Percentiles rank a stretch among this genome's conserved stretches.
phyloP scores from a whole-genome alignment of 2,113 vertebrate species.

The Galeopterus variegatus region DNA sequence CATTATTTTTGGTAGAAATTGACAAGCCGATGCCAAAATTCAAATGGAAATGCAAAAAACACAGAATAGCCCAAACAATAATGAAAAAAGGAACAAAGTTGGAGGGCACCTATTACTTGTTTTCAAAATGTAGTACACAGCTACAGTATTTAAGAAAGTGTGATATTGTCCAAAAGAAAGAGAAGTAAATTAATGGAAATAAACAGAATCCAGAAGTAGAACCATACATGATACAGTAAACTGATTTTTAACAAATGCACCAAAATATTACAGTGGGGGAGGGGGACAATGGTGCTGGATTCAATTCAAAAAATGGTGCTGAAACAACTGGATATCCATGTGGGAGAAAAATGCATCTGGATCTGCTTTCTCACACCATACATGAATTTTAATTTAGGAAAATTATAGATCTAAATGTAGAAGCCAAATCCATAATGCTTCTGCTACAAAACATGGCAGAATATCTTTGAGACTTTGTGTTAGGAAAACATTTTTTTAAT shows the following conservation, averaged over 20 bases:
- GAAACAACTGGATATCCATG: not conserved
- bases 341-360: not conserved
- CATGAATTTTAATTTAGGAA: not conserved
- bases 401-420: not conserved
- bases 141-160: not conserved
- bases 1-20: not conserved
- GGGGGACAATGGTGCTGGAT: not conserved
- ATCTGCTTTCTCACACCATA: not conserved
- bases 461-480: not conserved
- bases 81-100: not conserved
- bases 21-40: not conserved
- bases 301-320: not conserved
- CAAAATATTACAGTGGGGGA: not conserved
- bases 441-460: not conserved
- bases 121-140: not conserved
- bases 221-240: not conserved
- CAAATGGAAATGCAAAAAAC: not conserved
- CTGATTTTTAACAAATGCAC: not conserved
- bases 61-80: not conserved
- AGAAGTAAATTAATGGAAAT: not conserved
- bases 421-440: not conserved
- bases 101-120: not conserved
- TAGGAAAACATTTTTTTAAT: not conserved
- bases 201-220: not conserved
- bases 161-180: not conserved